Evolutionary conservation across 2,888 invertebrate genomes (phyloP).

Genomic region (Pemphredon lugubris): DNA sequence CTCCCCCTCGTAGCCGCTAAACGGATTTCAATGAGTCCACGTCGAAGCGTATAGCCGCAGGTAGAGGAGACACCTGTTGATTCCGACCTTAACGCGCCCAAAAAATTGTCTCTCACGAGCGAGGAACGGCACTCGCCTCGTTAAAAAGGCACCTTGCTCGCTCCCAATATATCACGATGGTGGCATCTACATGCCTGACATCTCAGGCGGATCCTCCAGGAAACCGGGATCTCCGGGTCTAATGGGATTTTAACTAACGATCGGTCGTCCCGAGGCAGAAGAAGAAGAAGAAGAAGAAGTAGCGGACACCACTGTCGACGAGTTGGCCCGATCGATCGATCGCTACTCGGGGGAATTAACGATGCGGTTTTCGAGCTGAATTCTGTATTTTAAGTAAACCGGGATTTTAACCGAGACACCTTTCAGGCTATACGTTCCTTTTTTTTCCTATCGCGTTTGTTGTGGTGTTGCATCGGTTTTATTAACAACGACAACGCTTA

Average conservation of each 20-base stretch:
- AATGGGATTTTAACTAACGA: slow-evolving; percentile 79
- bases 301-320: slow-evolving; percentile 39
- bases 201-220: slow-evolving; percentile 71
- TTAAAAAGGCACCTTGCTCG: slow-evolving; percentile 67
- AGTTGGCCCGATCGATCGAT: slow-evolving; percentile 40
- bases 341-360: slow-evolving; percentile 38
- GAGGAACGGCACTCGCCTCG: slow-evolving; percentile 55
- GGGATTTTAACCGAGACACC: background rate
- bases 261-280: slow-evolving; percentile 42
- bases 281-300: slow-evolving; percentile 34
- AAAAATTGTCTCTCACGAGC: slow-evolving; percentile 60
- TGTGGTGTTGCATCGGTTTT: no score
- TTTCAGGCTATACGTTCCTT: no score
- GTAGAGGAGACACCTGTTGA: slow-evolving; percentile 76
- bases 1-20: slow-evolving; percentile 55
- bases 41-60: slow-evolving; percentile 49
- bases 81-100: slow-evolving; percentile 61
- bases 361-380: slow-evolving; percentile 40
- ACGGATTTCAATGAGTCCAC: slow-evolving; percentile 70
- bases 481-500: no score
- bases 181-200: slow-evolving; percentile 74
- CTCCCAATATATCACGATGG: slow-evolving; percentile 77
- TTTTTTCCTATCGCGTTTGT: no score
- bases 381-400: slow-evolving; percentile 17
- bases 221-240: slow-evolving; percentile 72